Evolutionary conservation across 2,113 vertebrate genomes (phyloP).

Genomic region (Typhlomys cinereus): DNA sequence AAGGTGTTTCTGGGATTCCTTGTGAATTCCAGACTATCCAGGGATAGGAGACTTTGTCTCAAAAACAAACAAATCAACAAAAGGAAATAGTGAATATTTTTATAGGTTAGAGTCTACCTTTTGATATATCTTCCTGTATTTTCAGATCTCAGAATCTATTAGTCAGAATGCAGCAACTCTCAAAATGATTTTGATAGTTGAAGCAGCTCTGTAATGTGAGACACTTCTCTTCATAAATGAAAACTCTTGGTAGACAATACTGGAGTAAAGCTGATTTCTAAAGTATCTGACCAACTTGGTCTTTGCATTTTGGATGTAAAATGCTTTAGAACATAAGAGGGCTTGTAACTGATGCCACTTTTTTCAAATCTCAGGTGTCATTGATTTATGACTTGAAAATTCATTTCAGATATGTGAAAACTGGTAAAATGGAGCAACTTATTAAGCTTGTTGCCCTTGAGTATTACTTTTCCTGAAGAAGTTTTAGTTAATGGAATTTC

Average conservation of each 20-base stretch:
- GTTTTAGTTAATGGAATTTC: slow-evolving; percentile 27
- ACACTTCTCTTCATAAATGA: neutral
- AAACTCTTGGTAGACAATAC: neutral
- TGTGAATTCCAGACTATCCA: neutral
- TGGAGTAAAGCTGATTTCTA: neutral
- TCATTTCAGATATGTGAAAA: slow-evolving; percentile 25
- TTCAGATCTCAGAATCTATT: too few species aligned
- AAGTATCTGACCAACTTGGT: slow-evolving; percentile 9
- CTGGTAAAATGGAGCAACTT: neutral
- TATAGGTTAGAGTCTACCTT: neutral
- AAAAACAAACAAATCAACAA: too few species aligned
- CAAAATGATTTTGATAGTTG: neutral
- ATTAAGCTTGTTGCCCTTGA: neutral
- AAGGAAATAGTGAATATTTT: neutral
- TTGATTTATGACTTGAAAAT: neutral
- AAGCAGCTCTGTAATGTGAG: neutral
- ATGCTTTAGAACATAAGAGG: neutral
- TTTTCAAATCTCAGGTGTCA: neutral
- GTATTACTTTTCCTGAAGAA: neutral
- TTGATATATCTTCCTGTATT: neutral
- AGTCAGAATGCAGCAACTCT: neutral
- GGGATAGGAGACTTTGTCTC: neutral
- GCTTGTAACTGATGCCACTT: neutral
- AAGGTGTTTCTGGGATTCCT: too few species aligned
- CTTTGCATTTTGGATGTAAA: neutral